Percentiles rank a stretch among this genome's conserved stretches.
phyloP scores from a whole-genome alignment of 2,888 invertebrate genomes.

The Azorinus chamasolen region DNA sequence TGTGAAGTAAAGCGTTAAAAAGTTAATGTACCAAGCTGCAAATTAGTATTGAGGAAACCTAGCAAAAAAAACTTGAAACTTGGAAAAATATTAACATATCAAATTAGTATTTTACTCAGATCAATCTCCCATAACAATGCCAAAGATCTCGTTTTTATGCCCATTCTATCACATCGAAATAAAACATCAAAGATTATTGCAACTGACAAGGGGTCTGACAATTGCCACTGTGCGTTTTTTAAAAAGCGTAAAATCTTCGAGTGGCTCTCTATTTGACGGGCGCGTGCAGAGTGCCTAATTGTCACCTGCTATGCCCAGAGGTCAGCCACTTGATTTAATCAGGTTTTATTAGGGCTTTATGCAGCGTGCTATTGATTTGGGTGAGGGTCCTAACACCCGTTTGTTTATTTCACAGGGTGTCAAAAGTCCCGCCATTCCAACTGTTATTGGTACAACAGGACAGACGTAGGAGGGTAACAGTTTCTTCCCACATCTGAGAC shows the following conservation, averaged over 20 bases:
- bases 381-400: too few species aligned
- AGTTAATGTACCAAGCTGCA: too few species aligned
- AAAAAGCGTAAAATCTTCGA: conserved; percentile 39
- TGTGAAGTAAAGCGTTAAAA: too few species aligned
- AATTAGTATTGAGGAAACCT: too few species aligned
- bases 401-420: too few species aligned
- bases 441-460: too few species aligned
- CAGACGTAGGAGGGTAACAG: too few species aligned
- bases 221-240: conserved; percentile 14
- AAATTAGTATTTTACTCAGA: conserved; percentile 27
- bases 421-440: too few species aligned
- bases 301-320: conserved; percentile 40
- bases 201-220: conserved; percentile 17
- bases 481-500: too few species aligned
- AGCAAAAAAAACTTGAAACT: too few species aligned
- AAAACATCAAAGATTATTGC: conserved; percentile 43
- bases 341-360: too few species aligned
- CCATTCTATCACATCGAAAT: conserved; percentile 43
- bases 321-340: conserved; percentile 27
- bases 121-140: not conserved
- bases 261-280: conserved; percentile 18
- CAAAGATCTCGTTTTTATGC: conserved; percentile 45
- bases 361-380: too few species aligned
- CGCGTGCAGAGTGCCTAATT: conserved; percentile 10
- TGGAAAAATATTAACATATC: conserved; percentile 31